Evolutionary conservation across 1,140 invertebrate species (phyloP), one percentile per base, ranked within the genome.

Genomic region (Lithobius niger): DNA sequence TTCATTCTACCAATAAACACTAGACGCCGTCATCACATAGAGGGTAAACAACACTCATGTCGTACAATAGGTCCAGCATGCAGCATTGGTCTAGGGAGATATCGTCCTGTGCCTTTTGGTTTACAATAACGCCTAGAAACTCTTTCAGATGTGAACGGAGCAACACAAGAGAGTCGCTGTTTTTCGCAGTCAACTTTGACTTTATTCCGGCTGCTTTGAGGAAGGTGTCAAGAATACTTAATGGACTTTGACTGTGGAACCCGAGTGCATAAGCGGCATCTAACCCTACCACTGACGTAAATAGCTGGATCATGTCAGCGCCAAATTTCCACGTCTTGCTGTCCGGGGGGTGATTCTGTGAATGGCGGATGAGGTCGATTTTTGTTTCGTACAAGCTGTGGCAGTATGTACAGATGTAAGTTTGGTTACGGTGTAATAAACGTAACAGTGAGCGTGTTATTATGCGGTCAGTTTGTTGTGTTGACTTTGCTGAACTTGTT

Each of bases 11-110:
- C 69, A 36, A 36, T 36, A 36, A 36, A 36, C n/a, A 36, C n/a
- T 36, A 36, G n/a, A 36, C 19, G 6, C 10, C 44, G 13, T 47
- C 15, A 10, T 47, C 44, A 22, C 44, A 47, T 15, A 47, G 4
- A 22, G 6, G 6, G 22, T 47, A 47, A 10, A 47, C 19, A 47
- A 6, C 6, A 22, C 13, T 22, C 44, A 47, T 47, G 44, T 47
- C 44, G 19, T 47, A 47, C 22, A 47, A 47, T 6, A 47, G 4
- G 10, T 47, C 44, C 10, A 10, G 6, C 22, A 47, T 36, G 31
- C n/a, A 28, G 72, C 71, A 60, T 74, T 74, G 2, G 68, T 66
- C 59, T 75, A 21, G 73, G 47, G 71, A 75, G 62, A 70, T 74
- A 57, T n/a, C n/a, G 31, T 36, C 31, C n/a, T n/a, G 31, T 36